phyloP scores from a whole-genome alignment of 2,888 invertebrate genomes.

The Tiphia femorata region DNA sequence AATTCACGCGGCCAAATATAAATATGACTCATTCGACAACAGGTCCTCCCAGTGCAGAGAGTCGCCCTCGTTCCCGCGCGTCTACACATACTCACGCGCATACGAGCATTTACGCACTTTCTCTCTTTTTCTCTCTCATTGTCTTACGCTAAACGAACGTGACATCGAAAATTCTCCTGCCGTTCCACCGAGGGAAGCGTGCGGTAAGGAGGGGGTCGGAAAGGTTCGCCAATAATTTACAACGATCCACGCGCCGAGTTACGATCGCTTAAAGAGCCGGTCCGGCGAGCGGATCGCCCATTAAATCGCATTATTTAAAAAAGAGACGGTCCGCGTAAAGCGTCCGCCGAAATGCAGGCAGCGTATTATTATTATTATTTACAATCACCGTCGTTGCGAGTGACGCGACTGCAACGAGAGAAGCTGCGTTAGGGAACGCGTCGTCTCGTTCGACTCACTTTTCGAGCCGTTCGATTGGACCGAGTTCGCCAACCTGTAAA shows the following conservation, averaged over 20 bases:
- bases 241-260: constrained; percentile 22
- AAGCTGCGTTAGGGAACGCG: constrained; percentile 21
- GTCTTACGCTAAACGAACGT: not conserved
- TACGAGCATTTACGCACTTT: not conserved
- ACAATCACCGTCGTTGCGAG: constrained; percentile 5
- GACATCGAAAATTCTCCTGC: constrained; percentile 3
- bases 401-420: too few relatives aligned
- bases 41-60: too few relatives aligned
- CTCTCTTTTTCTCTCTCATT: not conserved
- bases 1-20: constrained; percentile 3
- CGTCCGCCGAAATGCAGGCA: constrained; percentile 23
- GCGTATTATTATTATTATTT: constrained; percentile 13
- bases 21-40: constrained; percentile 1
- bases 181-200: not conserved
- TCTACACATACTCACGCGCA: not conserved
- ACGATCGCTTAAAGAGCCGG: constrained; percentile 26
- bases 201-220: not conserved
- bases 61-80: too few relatives aligned
- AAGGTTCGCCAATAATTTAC: constrained; percentile 24
- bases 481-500: constrained; percentile 8
- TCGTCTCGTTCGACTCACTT: constrained; percentile 16
- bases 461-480: not conserved
- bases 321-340: constrained; percentile 2
- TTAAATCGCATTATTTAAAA: constrained; percentile 24
- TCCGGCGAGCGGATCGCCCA: constrained; percentile 15